Base-by-base conservation (phyloP, 2,797 vertebrate species). In the Esox masquinongy region DNA sequence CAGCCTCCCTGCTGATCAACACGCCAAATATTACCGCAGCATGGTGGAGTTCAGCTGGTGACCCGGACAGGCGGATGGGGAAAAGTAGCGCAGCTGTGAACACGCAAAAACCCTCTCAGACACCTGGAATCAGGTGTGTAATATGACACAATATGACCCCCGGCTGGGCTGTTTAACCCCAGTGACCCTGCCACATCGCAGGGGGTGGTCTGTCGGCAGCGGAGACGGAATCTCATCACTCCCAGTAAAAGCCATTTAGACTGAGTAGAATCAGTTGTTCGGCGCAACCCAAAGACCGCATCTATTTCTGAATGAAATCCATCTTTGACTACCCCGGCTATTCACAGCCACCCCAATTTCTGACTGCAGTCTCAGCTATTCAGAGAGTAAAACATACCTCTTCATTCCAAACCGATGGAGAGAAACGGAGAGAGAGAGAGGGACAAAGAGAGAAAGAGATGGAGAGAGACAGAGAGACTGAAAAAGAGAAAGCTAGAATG, bases 111-210 rank as follows among this genome's bases (percentile, higher is more conserved):
- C 16, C 19, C 34, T 43, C 0, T 12, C 12, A 64, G 17, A 43
- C 22, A 68, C 15, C 67, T 47, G 67, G 17, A 68, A 43, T 36
- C 17, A 34, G 1, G 34, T 89, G 85, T 84, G 85, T 91, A 91
- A 91, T 91, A 90, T 88, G 86, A 89, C 90, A 88, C 91, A 89
- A 89, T 88, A 90, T 87, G 29, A 31, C 87, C 80, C 84, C 79
- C 91, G 88, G 90, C 90, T 88, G 88, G 88, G 86, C 91, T 83
- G 82, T 88, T 91, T 92, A 90, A 90, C 89, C 87, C 56, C 22
- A 81, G 80, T 85, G 88, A 87, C 89, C 84, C 81, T 72, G n/a
- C 14, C 70, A 36, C 47, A 34, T 59, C 36, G 26, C 2, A 26
- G 75, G 80, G 84, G 72, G 79, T 34, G 16, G 15, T 59, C 63